Base-by-base conservation (phyloP, 2,113 vertebrate genomes). In the Pachyramphus minor region DNA sequence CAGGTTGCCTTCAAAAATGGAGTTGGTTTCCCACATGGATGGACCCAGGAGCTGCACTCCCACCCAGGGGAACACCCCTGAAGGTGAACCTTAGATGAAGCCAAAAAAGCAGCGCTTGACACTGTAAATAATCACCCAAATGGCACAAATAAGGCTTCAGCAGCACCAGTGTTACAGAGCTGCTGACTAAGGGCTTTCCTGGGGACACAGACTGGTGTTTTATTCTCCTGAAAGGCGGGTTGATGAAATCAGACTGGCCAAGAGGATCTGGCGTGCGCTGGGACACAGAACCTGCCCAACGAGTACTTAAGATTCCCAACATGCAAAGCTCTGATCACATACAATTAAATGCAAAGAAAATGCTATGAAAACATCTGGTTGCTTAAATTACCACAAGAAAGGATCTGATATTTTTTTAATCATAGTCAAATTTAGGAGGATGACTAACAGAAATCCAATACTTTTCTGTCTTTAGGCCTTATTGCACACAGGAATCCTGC, bases 321-420 rank as follows among this genome's bases (percentile, higher is more conserved):
- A 44, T 69, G 89, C 76, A 95, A 84, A 95, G 39, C 39, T 49
- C 69, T 59, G 94, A 89, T 83, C 67, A 10, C 55, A 50, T 13
- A 68, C 82, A 97, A 92, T 14, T 37, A 84, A 93, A 89, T 60
- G 77, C 69, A 87, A 84, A 95, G 90, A 95, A 94, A 96, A 96
- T 63, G 49, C 95, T 55, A 44, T 78, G 77, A 92, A 96, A 96
- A 90, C 41, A 67, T 58, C 67, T 72, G n/a, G 66, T 44, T 82
- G 76, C 94, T 95, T 73, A 49, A 91, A 82, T 64, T 73, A 85
- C 85, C 94, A 81, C 88, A 92, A 77, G 84, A 96, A 86, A 94
- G 93, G 62, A 58, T 67, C 76, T 55, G 80, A 94, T 92, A 37
- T 69, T 93, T 92, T 92, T 89, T 69, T 15, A 71, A 82, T 53